A percentile compares a stretch with the other conserved stretches of the same genome.
Evolutionary conservation across 2,888 invertebrate species (phyloP).

Genomic region (Parnassius glacialis): DNA sequence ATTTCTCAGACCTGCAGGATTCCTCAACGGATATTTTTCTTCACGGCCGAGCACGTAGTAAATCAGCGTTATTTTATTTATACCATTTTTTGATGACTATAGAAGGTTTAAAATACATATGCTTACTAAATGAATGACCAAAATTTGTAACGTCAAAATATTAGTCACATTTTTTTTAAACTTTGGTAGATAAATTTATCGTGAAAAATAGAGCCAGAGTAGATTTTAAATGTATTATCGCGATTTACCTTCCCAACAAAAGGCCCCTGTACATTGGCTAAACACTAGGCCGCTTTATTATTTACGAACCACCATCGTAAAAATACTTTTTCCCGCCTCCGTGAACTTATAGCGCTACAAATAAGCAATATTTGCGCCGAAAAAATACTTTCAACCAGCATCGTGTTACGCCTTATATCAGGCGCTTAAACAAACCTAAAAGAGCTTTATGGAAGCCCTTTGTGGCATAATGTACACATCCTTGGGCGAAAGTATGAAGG

Average conservation of each 20-base stretch:
- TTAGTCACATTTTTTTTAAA: too few species aligned
- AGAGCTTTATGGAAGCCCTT: conserved; percentile 35
- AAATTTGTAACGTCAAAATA: too few species aligned
- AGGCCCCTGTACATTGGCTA: conserved; percentile 14
- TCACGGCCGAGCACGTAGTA: too few species aligned
- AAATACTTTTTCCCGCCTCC: conserved; percentile 30
- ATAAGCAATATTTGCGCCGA: conserved; percentile 39
- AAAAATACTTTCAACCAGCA: conserved; percentile 34
- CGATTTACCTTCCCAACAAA: conserved; percentile 22
- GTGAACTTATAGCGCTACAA: conserved; percentile 36
- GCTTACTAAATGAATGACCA: too few species aligned
- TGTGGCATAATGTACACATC: conserved; percentile 36
- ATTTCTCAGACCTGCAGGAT: too few species aligned
- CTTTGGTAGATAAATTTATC: too few species aligned
- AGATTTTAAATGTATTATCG: background rate
- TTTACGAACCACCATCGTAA: conserved; percentile 35
- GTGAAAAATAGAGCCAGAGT: background rate
- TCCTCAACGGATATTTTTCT: too few species aligned
- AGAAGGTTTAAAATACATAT: too few species aligned
- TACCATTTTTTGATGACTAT: too few species aligned
- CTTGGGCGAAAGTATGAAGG: conserved; percentile 11
- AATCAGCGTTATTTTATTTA: too few species aligned
- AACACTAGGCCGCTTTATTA: conserved; percentile 31
- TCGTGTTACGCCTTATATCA: conserved; percentile 39
- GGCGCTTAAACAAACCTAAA: conserved; percentile 41